phyloP scores from a whole-genome alignment of 2,888 invertebrate species.

The Andrena marginata region DNA sequence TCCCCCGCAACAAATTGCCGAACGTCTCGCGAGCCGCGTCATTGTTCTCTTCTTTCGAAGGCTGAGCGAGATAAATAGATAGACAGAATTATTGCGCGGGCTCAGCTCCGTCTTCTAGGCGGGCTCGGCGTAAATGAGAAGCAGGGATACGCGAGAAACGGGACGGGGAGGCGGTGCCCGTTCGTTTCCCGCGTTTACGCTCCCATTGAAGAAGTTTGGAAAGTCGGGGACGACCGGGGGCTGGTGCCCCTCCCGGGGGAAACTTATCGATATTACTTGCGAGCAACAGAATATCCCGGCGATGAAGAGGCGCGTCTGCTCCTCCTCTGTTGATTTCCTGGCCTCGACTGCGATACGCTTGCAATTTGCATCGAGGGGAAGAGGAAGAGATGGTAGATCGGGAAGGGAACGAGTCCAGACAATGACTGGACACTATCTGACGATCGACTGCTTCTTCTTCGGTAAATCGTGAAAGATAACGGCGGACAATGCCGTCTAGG shows the following conservation, averaged over 20 bases:
- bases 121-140: conserved; percentile 60
- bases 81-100: conserved; percentile 64
- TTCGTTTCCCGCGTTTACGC: conserved; percentile 50
- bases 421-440: conserved; percentile 62
- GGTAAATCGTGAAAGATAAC: conserved; percentile 63
- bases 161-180: neutral
- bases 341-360: neutral
- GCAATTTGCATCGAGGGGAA: neutral
- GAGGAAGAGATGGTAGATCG: conserved; percentile 33
- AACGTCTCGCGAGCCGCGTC: conserved; percentile 72
- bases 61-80: conserved; percentile 65
- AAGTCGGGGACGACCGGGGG: neutral
- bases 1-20: conserved; percentile 76
- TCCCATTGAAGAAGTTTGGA: conserved; percentile 23
- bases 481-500: conserved; percentile 62
- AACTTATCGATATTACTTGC: conserved; percentile 1
- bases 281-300: neutral
- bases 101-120: conserved; percentile 29
- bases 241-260: neutral
- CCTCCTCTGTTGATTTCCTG: neutral
- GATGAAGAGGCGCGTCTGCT: neutral
- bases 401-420: conserved; percentile 53
- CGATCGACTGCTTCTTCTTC: conserved; percentile 62
- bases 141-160: conserved; percentile 30
- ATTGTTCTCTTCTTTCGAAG: conserved; percentile 70